phyloP scores from a whole-genome alignment of 2,888 invertebrate genomes.

The Heliconius hortense region DNA sequence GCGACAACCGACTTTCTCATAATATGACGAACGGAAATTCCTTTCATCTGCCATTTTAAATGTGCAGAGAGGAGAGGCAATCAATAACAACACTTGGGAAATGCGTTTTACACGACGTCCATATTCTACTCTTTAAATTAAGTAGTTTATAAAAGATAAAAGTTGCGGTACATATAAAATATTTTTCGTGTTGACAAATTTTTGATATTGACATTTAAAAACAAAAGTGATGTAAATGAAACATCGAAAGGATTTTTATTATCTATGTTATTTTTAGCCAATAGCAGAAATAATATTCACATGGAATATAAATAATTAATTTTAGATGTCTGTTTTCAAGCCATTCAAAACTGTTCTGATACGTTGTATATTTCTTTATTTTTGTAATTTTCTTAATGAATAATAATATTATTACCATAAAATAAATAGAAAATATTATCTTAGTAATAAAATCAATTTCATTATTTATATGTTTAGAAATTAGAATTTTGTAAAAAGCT shows the following conservation, averaged over 20 bases:
- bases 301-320: too few relatives aligned
- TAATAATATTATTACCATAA: too few relatives aligned
- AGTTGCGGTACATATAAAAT: background rate
- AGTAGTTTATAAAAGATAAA: background rate
- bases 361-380: too few relatives aligned
- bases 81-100: conserved; percentile 26
- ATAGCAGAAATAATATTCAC: background rate
- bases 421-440: too few relatives aligned
- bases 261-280: background rate
- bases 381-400: too few relatives aligned
- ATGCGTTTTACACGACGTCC: background rate
- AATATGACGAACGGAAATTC: conserved; percentile 91
- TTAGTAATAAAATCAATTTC: background rate
- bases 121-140: background rate
- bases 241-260: background rate
- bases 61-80: conserved; percentile 21
- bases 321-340: too few relatives aligned
- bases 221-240: conserved; percentile 1
- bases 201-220: background rate
- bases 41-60: conserved; percentile 84
- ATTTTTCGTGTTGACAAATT: background rate
- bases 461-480: background rate
- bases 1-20: conserved; percentile 94
- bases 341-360: too few relatives aligned
- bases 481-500: background rate